Conservation (phyloP, 2,888 invertebrate genomes). For the Biston betularia region DNA sequence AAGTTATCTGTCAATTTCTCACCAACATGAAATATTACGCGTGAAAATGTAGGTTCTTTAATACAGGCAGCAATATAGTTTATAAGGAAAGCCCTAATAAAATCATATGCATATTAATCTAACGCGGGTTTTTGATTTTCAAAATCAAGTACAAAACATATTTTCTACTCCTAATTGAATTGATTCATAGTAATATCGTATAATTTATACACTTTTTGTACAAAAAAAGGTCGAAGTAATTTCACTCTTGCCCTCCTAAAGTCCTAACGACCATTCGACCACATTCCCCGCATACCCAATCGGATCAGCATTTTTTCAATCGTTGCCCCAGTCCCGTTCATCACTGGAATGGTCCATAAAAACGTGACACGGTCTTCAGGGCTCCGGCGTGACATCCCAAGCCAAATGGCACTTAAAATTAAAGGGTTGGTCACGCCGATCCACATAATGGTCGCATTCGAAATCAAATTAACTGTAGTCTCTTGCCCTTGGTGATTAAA, state of each 20-base stretch:
- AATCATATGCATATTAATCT: no score
- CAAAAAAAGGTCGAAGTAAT: slow-evolving; percentile 4
- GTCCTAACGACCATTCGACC: slow-evolving; percentile 19
- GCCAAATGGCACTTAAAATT: slow-evolving; percentile 50
- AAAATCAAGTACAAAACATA: no score
- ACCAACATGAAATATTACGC: no score
- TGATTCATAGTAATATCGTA: not conserved
- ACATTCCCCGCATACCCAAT: slow-evolving; percentile 30
- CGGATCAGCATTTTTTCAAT: slow-evolving; percentile 33
- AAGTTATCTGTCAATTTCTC: no score
- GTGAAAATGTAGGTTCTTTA: no score
- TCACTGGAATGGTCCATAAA: slow-evolving; percentile 35
- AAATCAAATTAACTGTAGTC: slow-evolving; percentile 51
- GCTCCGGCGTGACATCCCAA: slow-evolving; percentile 44
- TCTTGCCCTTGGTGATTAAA: slow-evolving; percentile 41
- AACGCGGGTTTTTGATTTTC: no score
- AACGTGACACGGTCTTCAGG: slow-evolving; percentile 35
- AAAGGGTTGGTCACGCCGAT: slow-evolving; percentile 45
- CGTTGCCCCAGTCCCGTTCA: slow-evolving; percentile 20
- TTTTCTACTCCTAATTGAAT: no score
- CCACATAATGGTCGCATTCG: slow-evolving; percentile 55
- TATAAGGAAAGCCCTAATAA: no score
- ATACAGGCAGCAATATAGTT: no score
- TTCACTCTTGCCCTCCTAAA: slow-evolving; percentile 1
- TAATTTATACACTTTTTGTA: not conserved